Evolutionary conservation across 2,113 vertebrate genomes (phyloP).

Genomic region (Hippocampus mohnikei): DNA sequence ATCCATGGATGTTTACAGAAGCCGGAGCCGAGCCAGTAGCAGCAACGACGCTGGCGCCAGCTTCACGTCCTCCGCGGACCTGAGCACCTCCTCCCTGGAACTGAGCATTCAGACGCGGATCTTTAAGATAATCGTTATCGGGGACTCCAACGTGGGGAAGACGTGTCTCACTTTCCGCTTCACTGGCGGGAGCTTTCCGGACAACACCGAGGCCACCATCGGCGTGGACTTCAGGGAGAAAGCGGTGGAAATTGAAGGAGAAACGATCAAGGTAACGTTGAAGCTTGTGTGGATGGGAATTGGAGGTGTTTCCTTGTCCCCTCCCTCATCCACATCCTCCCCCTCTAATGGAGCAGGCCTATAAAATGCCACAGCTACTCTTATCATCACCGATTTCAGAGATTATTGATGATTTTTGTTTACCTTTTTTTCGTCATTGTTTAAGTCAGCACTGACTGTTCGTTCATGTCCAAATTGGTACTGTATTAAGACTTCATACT

Average conservation of each 20-base stretch:
- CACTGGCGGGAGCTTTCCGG: constrained; percentile 91
- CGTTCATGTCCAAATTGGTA: background rate
- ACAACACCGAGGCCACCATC: constrained; percentile 93
- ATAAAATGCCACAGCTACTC: background rate
- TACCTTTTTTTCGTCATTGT: background rate
- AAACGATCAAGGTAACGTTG: constrained; percentile 89
- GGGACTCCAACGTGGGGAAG: constrained; percentile 96
- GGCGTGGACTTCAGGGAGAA: constrained; percentile 97
- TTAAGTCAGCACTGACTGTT: background rate
- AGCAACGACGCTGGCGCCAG: constrained; percentile 42
- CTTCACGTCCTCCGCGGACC: constrained; percentile 68
- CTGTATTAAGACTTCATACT: background rate
- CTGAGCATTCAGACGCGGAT: constrained; percentile 91
- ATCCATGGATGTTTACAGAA: constrained; percentile 55
- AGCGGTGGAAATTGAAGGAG: constrained; percentile 92
- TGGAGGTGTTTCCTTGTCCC: constrained; percentile 7
- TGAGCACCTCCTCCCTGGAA: constrained; percentile 79
- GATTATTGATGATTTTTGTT: background rate
- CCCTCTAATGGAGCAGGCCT: background rate
- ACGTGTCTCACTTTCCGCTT: constrained; percentile 96
- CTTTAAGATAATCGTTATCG: constrained; percentile 97
- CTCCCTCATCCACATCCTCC: constrained; percentile 1
- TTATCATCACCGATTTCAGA: background rate
- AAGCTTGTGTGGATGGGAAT: constrained; percentile 22
- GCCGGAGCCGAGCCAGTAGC: constrained; percentile 58